A percentile compares a stretch with the other conserved stretches of the same genome.
These are phyloP conservation scores for Tetrapedia diversipes DNA, from an alignment of 2,888 invertebrate species.

Conservation along the genomic window DNA sequence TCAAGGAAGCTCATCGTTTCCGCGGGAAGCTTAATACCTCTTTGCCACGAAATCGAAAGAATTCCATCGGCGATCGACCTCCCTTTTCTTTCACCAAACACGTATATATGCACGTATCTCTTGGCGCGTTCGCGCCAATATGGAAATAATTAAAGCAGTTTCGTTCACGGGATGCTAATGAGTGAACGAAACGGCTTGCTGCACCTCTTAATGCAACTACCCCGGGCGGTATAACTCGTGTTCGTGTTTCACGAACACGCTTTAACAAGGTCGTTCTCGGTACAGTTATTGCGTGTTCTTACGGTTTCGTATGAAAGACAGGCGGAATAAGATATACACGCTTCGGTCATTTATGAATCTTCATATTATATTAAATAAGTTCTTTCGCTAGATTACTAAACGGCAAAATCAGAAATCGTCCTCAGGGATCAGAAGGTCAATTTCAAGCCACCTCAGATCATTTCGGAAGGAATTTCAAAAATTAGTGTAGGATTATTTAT, in stretches of 20 bases:
- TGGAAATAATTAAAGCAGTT: conserved; percentile 59
- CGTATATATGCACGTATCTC: too few species aligned
- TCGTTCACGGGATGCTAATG: conserved; percentile 59
- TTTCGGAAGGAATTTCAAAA: too few species aligned
- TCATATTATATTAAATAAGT: too few species aligned
- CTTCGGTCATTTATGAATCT: neutral
- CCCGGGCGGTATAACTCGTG: neutral
- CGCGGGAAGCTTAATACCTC: conserved; percentile 62
- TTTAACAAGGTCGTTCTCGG: conserved; percentile 53
- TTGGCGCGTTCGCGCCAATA: too few species aligned
- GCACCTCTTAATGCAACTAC: conserved; percentile 54
- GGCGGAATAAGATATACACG: neutral
- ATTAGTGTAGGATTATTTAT: too few species aligned
- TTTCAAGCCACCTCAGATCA: too few species aligned
- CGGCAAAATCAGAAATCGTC: too few species aligned
- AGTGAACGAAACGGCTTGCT: conserved; percentile 60
- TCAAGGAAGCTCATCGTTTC: conserved; percentile 70
- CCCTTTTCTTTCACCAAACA: neutral
- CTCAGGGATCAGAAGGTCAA: too few species aligned
- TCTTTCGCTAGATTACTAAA: neutral
- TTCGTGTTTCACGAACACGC: conserved; percentile 21
- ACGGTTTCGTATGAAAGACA: conserved; percentile 12
- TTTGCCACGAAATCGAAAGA: conserved; percentile 67
- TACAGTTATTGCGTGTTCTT: conserved; percentile 15
- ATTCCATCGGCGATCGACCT: conserved; percentile 52